Evolutionary conservation across 2,797 vertebrate species (phyloP).

Genomic region (Atherinosoma microstoma): DNA sequence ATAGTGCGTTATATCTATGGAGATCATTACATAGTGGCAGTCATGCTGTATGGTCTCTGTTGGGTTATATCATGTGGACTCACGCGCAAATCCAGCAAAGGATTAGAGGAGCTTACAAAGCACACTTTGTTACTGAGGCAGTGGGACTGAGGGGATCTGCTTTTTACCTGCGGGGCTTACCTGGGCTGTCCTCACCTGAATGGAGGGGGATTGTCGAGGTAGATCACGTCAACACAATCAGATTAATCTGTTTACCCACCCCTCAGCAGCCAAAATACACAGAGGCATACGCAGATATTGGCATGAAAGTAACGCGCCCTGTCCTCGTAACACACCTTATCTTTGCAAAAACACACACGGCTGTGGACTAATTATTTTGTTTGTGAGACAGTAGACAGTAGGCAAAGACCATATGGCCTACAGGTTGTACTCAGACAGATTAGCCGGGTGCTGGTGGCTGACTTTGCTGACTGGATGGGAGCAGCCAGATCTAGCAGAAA

Average conservation of each 20-base stretch:
- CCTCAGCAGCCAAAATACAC: neutral
- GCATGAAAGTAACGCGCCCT: constrained; percentile 1
- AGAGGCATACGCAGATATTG: neutral
- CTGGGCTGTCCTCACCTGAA: constrained; percentile 51
- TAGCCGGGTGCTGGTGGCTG: constrained; percentile 53
- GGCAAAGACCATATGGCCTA: constrained; percentile 63
- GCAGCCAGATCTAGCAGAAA: constrained; percentile 61
- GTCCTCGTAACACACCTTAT: neutral
- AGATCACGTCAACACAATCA: constrained; percentile 20
- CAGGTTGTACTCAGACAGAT: constrained; percentile 72
- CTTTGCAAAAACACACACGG: constrained; percentile 27
- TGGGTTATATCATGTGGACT: constrained; percentile 27
- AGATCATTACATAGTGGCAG: constrained; percentile 4
- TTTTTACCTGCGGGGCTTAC: constrained; percentile 59
- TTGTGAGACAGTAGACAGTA: constrained; percentile 26
- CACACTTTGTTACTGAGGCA: constrained; percentile 47
- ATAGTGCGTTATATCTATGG: neutral
- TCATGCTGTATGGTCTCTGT: neutral
- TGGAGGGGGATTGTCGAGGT: constrained; percentile 22
- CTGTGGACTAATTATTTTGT: constrained; percentile 34
- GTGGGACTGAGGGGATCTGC: constrained; percentile 35
- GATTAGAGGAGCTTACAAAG: constrained; percentile 60
- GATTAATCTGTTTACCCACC: constrained; percentile 12
- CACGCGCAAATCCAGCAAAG: constrained; percentile 16
- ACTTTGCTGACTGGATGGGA: constrained; percentile 31